A percentile compares a stretch with the other conserved stretches of the same genome.
Evolutionary conservation across 2,888 invertebrate species (phyloP).

Genomic region (Pristionchus entomophagus): DNA sequence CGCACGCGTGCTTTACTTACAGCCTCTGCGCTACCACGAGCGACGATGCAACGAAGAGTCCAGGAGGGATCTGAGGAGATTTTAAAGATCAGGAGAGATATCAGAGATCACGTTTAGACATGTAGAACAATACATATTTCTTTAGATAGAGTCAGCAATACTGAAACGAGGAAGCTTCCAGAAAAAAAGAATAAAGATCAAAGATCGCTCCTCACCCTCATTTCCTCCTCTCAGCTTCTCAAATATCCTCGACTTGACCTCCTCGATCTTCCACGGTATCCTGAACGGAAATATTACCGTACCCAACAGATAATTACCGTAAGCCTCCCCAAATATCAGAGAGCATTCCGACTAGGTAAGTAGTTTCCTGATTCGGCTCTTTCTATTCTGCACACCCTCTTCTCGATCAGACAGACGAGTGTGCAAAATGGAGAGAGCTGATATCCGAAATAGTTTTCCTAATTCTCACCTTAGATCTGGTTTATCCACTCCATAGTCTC

Average conservation of each 20-base stretch:
- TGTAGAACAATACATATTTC: too few relatives aligned
- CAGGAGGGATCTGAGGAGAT: neutral
- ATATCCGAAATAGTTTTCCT: too few relatives aligned
- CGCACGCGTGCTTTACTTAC: conserved; percentile 52
- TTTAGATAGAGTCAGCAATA: too few relatives aligned
- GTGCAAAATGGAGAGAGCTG: too few relatives aligned
- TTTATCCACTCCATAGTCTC: conserved; percentile 91
- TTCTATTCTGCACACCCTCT: too few relatives aligned
- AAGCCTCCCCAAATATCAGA: too few relatives aligned
- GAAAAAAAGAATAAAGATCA: neutral
- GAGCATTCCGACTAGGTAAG: too few relatives aligned
- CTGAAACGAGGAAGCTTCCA: too few relatives aligned
- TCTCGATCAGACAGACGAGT: too few relatives aligned
- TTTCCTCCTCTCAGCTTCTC: conserved; percentile 45
- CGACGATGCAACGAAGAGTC: neutral
- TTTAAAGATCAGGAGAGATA: neutral
- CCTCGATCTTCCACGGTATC: conserved; percentile 69
- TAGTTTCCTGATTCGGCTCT: too few relatives aligned
- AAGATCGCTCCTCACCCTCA: conserved; percentile 16
- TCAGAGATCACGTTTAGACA: neutral
- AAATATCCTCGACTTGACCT: conserved; percentile 49
- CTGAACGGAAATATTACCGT: conserved; percentile 38
- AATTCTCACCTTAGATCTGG: conserved; percentile 87
- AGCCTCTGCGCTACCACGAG: conserved; percentile 48
- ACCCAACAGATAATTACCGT: too few relatives aligned